Conservation (phyloP, 2,888 invertebrate genomes). For the Dryocosmus kuriphilus region DNA sequence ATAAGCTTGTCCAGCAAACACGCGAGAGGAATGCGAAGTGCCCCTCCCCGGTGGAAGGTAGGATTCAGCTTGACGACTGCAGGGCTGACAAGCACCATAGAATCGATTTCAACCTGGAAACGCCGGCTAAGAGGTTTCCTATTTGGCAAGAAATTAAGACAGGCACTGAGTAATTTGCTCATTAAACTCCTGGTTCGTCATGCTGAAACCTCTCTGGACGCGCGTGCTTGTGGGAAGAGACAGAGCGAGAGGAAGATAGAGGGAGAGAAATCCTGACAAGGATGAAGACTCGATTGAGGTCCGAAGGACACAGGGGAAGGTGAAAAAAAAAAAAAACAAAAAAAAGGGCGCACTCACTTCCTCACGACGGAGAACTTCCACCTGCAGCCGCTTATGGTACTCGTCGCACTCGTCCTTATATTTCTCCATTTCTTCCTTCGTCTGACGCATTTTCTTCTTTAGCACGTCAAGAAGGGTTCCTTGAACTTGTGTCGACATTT, state of each 20-base stretch:
- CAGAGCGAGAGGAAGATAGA: background rate
- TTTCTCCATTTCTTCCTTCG: conserved; percentile 99
- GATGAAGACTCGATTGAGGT: conserved; percentile 8
- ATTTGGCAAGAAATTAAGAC: conserved; percentile 33
- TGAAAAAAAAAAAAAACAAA: conserved; percentile 26
- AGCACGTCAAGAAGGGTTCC: conserved; percentile 97
- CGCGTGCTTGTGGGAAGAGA: conserved; percentile 26
- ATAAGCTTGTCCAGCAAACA: conserved; percentile 21
- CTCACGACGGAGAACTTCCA: conserved; percentile 97
- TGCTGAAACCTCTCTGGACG: background rate
- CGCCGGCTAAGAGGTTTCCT: conserved; percentile 55
- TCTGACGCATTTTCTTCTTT: conserved; percentile 99
- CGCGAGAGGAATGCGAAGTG: conserved; percentile 54
- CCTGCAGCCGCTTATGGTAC: conserved; percentile 95
- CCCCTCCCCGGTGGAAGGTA: conserved; percentile 49
- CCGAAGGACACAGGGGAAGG: background rate
- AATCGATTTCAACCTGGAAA: conserved; percentile 64
- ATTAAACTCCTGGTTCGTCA: background rate
- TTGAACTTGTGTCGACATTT: conserved; percentile 94
- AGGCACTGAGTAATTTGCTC: background rate
- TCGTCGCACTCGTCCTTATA: conserved; percentile 99
- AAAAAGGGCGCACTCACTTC: conserved; percentile 88
- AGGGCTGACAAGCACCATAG: conserved; percentile 68
- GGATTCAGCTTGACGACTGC: conserved; percentile 69
- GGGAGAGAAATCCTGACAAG: conserved; percentile 6